These are phyloP conservation scores for Apostichopus parvimensis DNA, from an alignment of 35 echinoderm and acorn worm genomes.

Conservation along the genomic window DNA sequence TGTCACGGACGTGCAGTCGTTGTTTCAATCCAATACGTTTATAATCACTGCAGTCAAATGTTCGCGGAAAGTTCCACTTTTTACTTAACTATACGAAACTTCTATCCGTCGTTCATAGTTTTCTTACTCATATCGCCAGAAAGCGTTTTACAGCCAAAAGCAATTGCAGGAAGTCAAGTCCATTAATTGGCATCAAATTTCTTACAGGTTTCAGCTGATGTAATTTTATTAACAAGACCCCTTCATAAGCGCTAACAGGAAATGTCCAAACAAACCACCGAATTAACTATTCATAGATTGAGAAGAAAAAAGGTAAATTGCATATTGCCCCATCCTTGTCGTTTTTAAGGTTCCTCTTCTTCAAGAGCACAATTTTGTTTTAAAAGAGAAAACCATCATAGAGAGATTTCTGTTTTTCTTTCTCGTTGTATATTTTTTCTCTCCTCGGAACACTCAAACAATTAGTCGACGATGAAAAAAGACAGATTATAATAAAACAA, in stretches of 20 bases:
- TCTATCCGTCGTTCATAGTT: too few relatives aligned
- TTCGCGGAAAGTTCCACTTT: too few relatives aligned
- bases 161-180: neutral
- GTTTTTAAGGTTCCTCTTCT: neutral
- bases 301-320: neutral
- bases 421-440: neutral
- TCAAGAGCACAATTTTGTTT: neutral
- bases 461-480: neutral
- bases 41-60: too few relatives aligned
- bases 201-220: neutral
- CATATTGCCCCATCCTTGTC: neutral
- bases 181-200: neutral
- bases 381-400: neutral
- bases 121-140: too few relatives aligned
- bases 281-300: too few relatives aligned
- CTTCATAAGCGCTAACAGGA: neutral
- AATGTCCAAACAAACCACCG: neutral
- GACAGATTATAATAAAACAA: neutral
- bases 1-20: too few relatives aligned
- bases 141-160: too few relatives aligned
- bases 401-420: neutral
- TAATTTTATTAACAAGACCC: too few relatives aligned
- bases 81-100: too few relatives aligned
- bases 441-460: neutral
- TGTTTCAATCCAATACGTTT: too few relatives aligned